Evolutionary conservation across 2,888 invertebrate species (phyloP), one percentile per base, ranked within the genome.

Genomic region (Cantharis rufa): DNA sequence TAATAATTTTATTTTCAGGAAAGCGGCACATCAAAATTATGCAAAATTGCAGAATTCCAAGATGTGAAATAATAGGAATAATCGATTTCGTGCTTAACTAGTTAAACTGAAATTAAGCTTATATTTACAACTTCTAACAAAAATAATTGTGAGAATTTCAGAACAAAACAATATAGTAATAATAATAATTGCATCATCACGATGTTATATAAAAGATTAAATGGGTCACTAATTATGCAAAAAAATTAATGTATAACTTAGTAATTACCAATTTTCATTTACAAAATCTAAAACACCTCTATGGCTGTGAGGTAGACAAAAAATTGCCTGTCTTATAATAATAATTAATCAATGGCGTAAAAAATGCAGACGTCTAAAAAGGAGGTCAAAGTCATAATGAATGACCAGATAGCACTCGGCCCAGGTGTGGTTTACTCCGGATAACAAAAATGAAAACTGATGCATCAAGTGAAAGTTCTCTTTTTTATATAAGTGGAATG

Each of bases 351-450:
- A 66, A 13, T 21, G 64, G 64, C 24, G 64, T 66, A 63, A 66
- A 64, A 66, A 66, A 21, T 66, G 64, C 64, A 66, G 64, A 21
- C 61, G 68, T 62, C 72, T 0, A 32, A 21, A 73, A 73, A 27
- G 10, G 32, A 32, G 72, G 72, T 69, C 72, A 73, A 73, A 73
- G 72, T 62, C 69, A 62, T 62, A 61, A 62, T 48, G 66, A 62
- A 62, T 73, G 69, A 27, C 68, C 15, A 62, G 72, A 64, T 48
- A 64, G 66, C 66, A 48, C 10, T 24, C 21, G 66, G 66, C 28
- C 32, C 71, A 66, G 71, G 71, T 64, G 72, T 72, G 72, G 72
- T 72, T 48, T 24, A 66, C 32, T 21, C 71, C 71, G 48, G 66
- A 63, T 68, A 16, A 24, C 61, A 48, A 66, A 70, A 72, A 48